These are phyloP conservation scores for Cosmia trapezina DNA, from an alignment of 2,888 invertebrate species.

Conservation along the genomic window DNA sequence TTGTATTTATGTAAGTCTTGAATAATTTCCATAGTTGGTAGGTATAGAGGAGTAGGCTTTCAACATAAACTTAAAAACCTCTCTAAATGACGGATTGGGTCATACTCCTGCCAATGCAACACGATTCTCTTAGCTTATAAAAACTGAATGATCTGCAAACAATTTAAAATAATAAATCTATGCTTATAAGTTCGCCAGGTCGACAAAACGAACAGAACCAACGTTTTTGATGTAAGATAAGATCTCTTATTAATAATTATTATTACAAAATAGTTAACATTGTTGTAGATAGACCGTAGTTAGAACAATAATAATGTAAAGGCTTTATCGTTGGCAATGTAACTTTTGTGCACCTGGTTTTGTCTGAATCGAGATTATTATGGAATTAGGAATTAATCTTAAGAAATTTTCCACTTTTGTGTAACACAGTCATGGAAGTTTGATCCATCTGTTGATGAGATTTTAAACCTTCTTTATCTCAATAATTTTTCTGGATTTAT, in stretches of 20 bases:
- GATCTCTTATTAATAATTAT: conserved; percentile 67
- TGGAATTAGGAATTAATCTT: conserved; percentile 1
- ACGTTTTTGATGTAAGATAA: conserved; percentile 80
- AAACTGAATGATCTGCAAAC: conserved; percentile 53
- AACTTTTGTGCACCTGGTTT: conserved; percentile 89
- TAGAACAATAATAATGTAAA: conserved; percentile 74
- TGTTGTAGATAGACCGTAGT: conserved; percentile 67
- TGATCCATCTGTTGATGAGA: not conserved
- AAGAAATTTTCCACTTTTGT: not conserved
- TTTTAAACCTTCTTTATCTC: not conserved
- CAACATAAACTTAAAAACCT: not conserved
- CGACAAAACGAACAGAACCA: conserved; percentile 88
- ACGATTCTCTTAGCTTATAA: conserved; percentile 28
- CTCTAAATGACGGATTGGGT: not conserved
- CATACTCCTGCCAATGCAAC: conserved; percentile 38
- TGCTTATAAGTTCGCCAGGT: conserved; percentile 85
- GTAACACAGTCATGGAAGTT: too few relatives aligned
- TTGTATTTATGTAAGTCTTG: not conserved
- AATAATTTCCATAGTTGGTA: not conserved
- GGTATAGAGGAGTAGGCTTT: too few relatives aligned
- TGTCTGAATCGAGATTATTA: conserved; percentile 74
- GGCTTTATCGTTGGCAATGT: conserved; percentile 88
- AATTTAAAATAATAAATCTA: conserved; percentile 62
- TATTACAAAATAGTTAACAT: conserved; percentile 61
- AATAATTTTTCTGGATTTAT: not conserved